These are phyloP conservation scores for Acestrorhynchus altus DNA, from an alignment of 2,797 vertebrate species.

Conservation along the genomic window DNA sequence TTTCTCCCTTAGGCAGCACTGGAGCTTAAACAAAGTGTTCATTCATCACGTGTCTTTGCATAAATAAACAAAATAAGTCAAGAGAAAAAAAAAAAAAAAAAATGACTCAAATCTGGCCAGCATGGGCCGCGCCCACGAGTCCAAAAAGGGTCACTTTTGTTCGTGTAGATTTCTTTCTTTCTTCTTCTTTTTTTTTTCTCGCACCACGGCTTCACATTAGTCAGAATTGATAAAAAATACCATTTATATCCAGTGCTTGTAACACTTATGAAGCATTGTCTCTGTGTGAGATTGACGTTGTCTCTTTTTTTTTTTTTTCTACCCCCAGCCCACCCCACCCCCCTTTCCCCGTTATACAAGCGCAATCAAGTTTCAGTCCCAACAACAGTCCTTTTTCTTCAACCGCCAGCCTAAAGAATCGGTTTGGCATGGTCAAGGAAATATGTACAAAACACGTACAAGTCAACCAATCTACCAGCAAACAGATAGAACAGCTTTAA, in stretches of 20 bases:
- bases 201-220: conserved; percentile 99
- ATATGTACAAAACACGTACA: conserved; percentile 84
- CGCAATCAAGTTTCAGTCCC: conserved; percentile 98
- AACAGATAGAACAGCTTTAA: conserved; percentile 87
- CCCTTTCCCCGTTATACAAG: conserved; percentile 86
- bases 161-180: conserved; percentile 80
- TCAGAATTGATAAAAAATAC: conserved; percentile 99
- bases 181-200: conserved; percentile 82
- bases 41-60: conserved; percentile 95
- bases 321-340: conserved; percentile 30
- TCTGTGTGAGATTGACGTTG: conserved; percentile 84
- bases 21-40: conserved; percentile 96
- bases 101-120: conserved; percentile 91
- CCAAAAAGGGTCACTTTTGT: conserved; percentile 93
- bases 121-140: conserved; percentile 93
- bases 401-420: conserved; percentile 90
- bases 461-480: conserved; percentile 78
- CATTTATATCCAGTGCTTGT: conserved; percentile 99
- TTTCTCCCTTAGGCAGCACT: conserved; percentile 84
- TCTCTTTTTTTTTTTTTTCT: conserved; percentile 70
- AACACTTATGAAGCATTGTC: conserved; percentile 97
- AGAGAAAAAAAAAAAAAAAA: conserved; percentile 84
- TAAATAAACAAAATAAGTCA: conserved; percentile 98
- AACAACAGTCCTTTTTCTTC: conserved; percentile 91
- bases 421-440: conserved; percentile 90